Evolutionary conservation across 2,797 vertebrate species (phyloP), one percentile per base, ranked within the genome.

Genomic region (Uromys caudimaculatus): DNA sequence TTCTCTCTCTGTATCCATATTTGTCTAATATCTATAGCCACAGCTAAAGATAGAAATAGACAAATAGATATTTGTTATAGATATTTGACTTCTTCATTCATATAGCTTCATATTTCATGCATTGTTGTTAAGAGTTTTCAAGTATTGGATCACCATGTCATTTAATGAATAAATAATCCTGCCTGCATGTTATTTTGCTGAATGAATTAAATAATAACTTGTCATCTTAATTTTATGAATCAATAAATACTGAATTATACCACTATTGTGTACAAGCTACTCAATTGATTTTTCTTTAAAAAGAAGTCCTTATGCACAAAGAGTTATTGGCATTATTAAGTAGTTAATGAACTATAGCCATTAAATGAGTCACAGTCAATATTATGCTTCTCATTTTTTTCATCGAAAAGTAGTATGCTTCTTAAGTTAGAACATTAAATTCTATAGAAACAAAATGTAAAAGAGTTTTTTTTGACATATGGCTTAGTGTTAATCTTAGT

Each of bases 201-300:
- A 95, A 56, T 97, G 67, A 77, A 84, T 84, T 93, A n/a, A 88
- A 90, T 86, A 67, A 92, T 91, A 87, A 64, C 88, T 96, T 90
- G 52, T 82, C 73, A 69, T 91, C 47, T 95, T 73, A 24, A 91
- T 93, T 91, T 93, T 96, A 94, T 77, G 17, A 78, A 64, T 97
- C 90, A 97, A 95, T 95, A 91, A 91, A 93, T 95, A 73, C 88
- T 94, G 84, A 94, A 97, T 77, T 71, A 71, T 92, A 92, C 76
- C 7, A 81, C 52, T 77, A 79, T 77, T 77, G 54, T 92, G 58
- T 93, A 92, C 75, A 97, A 96, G 82, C 76, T 21, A 90, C 13
- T 93, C 89, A 91, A 96, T 82, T 93, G 93, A 94, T 95, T 97
- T 97, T 96, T 91, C 95, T 95, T 97, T 97, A 78, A 96, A 96